Evolutionary conservation across 2,888 invertebrate genomes (phyloP), one percentile per base, ranked within the genome.

Genomic region (Trissoscelio sp.): DNA sequence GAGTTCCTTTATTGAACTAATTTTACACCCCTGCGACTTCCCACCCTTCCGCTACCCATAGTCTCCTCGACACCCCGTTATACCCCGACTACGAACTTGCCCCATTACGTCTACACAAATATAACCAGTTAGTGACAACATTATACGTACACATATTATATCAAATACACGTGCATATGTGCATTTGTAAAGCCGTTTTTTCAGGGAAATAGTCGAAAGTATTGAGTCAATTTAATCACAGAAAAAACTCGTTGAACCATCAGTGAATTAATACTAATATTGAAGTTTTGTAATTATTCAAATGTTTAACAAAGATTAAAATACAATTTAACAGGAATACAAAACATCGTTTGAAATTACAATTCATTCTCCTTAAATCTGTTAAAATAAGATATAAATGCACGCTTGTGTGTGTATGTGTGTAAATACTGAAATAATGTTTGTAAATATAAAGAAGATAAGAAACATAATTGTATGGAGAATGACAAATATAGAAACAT

Each of bases 1-100:
- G 86, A 87, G 88, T 88, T 87, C 87, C 87, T 88, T 89, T 89
- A 89, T 89, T 89, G 88, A 88, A 89, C 89, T 88, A 89, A 89
- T 89, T 88, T 89, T 84, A 86, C 83, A 84, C 85, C 85, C 84
- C 84, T 83, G 66, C 86, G 87, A 86, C 85, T 87, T 86, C 82
- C 85, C 85, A 79, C 78, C 67, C 78, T 73, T 58, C 46, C 69
- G 18, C 42, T 16, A 39, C 70, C 60, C 55, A 55, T 60, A 48
- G 39, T 66, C 58, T 51, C 69, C 44, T 75, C 69, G 67, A 69
- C 82, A 44, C 75, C 77, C 75, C 77, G 48, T 83, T 78, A 82
- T 66, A 74, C 64, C 83, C 77, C 72, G 37, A 74, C 83, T 84
- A 85, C 85, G 87, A 87, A 88, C 88, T 88, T 87, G 86, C 86